Conservation (phyloP, 2,888 invertebrate genomes). For the Lasioglossum morio region DNA sequence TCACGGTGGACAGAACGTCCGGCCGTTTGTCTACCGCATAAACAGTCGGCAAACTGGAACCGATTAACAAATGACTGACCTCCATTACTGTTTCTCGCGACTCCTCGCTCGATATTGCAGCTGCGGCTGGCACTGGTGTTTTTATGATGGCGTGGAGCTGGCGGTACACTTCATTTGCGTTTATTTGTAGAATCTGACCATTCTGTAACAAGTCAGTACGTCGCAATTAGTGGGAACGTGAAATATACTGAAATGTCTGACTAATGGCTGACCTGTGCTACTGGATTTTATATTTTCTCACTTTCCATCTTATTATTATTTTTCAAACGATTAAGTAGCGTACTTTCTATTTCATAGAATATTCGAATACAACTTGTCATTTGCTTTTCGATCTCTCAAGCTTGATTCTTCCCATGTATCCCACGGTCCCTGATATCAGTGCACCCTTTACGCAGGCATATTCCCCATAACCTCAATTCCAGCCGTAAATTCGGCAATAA, state of each 20-base stretch:
- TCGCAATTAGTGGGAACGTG: not conserved
- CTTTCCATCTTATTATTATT: too few species aligned
- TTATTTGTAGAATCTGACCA: not conserved
- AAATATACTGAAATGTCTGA: not conserved
- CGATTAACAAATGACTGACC: constrained; percentile 77
- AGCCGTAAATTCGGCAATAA: not conserved
- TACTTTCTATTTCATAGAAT: too few species aligned
- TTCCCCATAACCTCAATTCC: not conserved
- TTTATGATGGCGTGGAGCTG: not conserved
- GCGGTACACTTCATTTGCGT: not conserved
- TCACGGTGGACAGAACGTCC: constrained; percentile 51
- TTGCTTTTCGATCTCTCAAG: too few species aligned
- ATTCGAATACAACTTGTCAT: too few species aligned
- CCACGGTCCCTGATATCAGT: not conserved
- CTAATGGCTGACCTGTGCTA: not conserved
- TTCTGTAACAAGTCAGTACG: not conserved
- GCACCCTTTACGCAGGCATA: not conserved
- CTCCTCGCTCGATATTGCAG: not conserved
- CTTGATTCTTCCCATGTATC: not conserved
- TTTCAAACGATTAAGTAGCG: too few species aligned
- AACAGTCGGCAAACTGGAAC: constrained; percentile 71
- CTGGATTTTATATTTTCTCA: not conserved
- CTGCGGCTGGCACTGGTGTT: not conserved
- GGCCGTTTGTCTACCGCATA: constrained; percentile 65
- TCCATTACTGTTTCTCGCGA: constrained; percentile 49